Conservation (phyloP, 2,888 invertebrate genomes). For the Agrochola litura region DNA sequence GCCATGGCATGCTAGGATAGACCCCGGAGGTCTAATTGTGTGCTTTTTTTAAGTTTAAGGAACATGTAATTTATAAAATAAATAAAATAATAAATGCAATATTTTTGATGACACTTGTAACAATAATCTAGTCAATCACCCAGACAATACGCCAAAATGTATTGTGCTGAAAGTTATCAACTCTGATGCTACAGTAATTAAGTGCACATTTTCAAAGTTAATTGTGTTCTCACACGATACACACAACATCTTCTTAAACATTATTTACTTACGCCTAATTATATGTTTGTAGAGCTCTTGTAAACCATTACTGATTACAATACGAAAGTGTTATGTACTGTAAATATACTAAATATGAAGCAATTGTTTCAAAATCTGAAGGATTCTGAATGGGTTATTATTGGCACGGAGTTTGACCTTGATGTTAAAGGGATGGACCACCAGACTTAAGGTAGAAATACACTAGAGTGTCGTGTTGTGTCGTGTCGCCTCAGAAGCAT, state of each 20-base stretch:
- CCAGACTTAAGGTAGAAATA: not conserved
- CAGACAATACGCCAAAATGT: not conserved
- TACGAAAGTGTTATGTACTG: not conserved
- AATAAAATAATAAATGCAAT: no score
- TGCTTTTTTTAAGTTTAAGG: no score
- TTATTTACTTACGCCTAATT: conserved; percentile 37
- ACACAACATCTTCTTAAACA: not conserved
- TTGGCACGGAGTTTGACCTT: no score
- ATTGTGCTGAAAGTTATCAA: not conserved
- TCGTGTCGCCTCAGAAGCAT: no score
- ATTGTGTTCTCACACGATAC: not conserved
- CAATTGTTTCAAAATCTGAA: conserved; percentile 12
- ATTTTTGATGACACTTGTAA: not conserved
- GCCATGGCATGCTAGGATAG: no score
- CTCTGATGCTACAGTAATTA: not conserved
- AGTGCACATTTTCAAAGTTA: conserved; percentile 11
- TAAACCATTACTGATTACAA: conserved; percentile 45
- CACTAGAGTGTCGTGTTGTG: no score
- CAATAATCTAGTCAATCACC: not conserved
- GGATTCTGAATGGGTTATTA: not conserved
- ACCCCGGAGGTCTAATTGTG: no score
- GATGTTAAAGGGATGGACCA: not conserved
- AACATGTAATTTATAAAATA: no score
- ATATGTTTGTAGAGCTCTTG: conserved; percentile 49
- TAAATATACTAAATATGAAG: conserved; percentile 7